phyloP scores from a whole-genome alignment of 1,140 invertebrate genomes.

The Drosophila lini region DNA sequence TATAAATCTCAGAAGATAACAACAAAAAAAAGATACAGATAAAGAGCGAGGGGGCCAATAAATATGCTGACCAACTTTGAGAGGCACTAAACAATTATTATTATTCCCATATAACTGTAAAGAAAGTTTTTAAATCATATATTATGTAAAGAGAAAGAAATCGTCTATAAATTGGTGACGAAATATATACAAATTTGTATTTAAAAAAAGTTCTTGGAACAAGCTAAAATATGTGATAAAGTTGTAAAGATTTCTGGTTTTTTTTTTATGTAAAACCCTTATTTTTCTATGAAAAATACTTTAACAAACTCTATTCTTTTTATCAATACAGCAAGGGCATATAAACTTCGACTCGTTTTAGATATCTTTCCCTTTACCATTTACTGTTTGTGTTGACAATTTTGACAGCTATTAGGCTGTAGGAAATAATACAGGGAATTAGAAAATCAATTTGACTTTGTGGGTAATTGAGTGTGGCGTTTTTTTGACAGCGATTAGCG shows the following conservation, averaged over 20 bases:
- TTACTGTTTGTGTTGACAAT: constrained; percentile 17
- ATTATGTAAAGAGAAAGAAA: neutral
- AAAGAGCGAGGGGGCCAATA: neutral
- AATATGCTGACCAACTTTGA: constrained; percentile 34
- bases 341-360: constrained; percentile 3
- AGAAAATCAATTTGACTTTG: constrained; percentile 45
- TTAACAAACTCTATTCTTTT: neutral
- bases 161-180: neutral
- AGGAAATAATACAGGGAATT: constrained; percentile 25
- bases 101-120: neutral
- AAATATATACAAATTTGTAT: neutral
- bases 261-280: neutral
- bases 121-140: neutral
- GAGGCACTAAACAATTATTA: constrained; percentile 20
- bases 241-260: too few species aligned
- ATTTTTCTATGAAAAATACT: neutral
- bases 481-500: constrained; percentile 40
- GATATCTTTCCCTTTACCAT: neutral
- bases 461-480: constrained; percentile 44
- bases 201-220: too few species aligned
- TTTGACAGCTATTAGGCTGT: constrained; percentile 35
- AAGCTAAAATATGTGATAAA: too few species aligned
- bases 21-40: constrained; percentile 25
- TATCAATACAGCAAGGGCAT: neutral
- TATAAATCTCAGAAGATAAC: constrained; percentile 41